Percentiles rank a stretch among this genome's conserved stretches.
Conservation (phyloP, 2,797 vertebrate genomes). For the Pangasius macronema region DNA sequence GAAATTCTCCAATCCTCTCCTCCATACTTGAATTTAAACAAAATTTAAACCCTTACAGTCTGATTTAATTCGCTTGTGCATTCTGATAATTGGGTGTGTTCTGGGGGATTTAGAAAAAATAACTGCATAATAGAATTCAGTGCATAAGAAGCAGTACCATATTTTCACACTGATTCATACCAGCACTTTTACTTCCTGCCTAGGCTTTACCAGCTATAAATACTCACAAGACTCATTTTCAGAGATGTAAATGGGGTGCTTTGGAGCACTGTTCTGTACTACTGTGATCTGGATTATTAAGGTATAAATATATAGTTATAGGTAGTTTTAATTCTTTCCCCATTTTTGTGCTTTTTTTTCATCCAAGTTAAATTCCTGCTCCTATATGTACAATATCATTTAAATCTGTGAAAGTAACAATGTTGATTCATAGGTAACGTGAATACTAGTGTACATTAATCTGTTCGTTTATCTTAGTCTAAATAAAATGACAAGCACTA, state of each 20-base stretch:
- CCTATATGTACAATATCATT: background rate
- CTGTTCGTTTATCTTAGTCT: background rate
- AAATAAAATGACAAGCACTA: background rate
- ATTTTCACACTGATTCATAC: conserved; percentile 8
- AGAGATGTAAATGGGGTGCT: background rate
- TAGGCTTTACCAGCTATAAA: conserved; percentile 1
- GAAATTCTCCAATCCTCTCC: background rate
- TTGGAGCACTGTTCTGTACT: background rate
- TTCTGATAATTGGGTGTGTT: background rate
- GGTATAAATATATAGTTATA: background rate
- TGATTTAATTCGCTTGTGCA: background rate
- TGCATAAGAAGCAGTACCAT: background rate
- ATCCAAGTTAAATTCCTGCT: background rate
- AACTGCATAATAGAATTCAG: background rate
- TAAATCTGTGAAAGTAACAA: background rate
- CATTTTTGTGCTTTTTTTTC: background rate
- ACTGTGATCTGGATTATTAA: background rate
- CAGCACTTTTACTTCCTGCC: background rate
- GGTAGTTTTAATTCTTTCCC: background rate
- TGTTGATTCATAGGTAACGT: background rate
- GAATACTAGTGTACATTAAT: background rate
- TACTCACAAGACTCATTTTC: background rate
- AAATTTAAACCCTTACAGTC: background rate
- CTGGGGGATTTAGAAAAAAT: background rate
- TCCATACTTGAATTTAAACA: background rate